These are phyloP conservation scores for Dendrolimus punctatus DNA, from an alignment of 1,140 invertebrate species.

Conservation along the genomic window DNA sequence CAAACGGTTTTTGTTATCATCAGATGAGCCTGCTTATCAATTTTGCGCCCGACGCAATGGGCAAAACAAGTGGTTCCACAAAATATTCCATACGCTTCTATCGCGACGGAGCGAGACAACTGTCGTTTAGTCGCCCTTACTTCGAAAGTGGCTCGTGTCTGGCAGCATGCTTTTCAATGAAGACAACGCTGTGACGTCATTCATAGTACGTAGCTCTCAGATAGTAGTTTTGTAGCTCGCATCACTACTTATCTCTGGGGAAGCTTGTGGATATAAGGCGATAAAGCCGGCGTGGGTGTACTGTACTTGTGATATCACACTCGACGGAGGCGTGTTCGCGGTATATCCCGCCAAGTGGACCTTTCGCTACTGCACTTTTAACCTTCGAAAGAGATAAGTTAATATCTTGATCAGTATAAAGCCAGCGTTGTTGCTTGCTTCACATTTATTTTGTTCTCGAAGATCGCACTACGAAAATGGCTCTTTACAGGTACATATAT, in stretches of 20 bases:
- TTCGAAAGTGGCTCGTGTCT: conserved; percentile 44
- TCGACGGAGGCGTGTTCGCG: conserved; percentile 57
- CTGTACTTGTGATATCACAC: conserved; percentile 60
- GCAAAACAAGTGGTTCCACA: conserved; percentile 66
- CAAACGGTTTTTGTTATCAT: conserved; percentile 10
- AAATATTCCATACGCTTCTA: conserved; percentile 67
- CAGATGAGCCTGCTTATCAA: conserved; percentile 20
- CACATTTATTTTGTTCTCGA: conserved; percentile 12
- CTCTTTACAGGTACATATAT: conserved; percentile 16
- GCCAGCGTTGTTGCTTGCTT: conserved; percentile 17
- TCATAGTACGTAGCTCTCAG: conserved; percentile 71
- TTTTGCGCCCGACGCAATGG: conserved; percentile 61
- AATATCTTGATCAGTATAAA: conserved; percentile 15
- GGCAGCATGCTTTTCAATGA: conserved; percentile 51
- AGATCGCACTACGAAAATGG: conserved; percentile 14
- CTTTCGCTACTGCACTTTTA: conserved; percentile 34
- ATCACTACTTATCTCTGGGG: conserved; percentile 45
- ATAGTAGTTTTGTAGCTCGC: conserved; percentile 66
- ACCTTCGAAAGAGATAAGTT: conserved; percentile 30
- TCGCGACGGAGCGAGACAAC: conserved; percentile 55
- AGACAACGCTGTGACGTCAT: conserved; percentile 55
- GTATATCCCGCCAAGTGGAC: conserved; percentile 50
- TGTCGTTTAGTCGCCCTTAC: conserved; percentile 40
- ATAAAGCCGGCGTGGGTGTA: conserved; percentile 45
- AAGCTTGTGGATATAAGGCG: conserved; percentile 62